These are phyloP conservation scores for Ptiloglossa arizonensis DNA, from an alignment of 1,140 invertebrate species.

Conservation along the genomic window DNA sequence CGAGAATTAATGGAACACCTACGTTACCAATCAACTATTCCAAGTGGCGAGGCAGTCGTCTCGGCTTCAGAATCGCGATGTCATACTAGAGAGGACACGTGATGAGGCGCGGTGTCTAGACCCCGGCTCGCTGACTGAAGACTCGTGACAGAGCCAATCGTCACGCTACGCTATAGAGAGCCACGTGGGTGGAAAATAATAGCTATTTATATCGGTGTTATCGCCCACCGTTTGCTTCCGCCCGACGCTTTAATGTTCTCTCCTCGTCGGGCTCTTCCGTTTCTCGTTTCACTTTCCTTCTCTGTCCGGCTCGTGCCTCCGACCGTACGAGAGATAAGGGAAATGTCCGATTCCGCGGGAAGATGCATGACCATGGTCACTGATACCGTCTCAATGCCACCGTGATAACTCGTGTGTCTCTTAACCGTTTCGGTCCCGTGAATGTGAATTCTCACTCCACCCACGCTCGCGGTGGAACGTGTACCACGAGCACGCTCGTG, in stretches of 20 bases:
- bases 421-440: neutral
- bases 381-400: conserved; percentile 23
- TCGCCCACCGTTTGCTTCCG: conserved; percentile 33
- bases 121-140: conserved; percentile 9
- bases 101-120: neutral
- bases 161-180: conserved; percentile 30
- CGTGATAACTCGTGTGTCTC: conserved; percentile 5
- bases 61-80: neutral
- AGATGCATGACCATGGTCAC: conserved; percentile 20
- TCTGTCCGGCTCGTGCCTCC: neutral
- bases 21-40: too few species aligned
- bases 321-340: neutral
- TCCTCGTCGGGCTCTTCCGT: neutral
- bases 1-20: too few species aligned
- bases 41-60: too few species aligned
- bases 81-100: neutral
- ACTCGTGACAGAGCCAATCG: conserved; percentile 23
- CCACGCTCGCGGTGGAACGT: too few species aligned
- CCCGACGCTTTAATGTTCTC: neutral
- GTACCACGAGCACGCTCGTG: too few species aligned
- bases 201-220: conserved; percentile 44
- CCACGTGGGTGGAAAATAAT: conserved; percentile 51
- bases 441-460: neutral
- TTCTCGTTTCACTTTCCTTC: neutral
- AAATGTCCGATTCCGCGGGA: conserved; percentile 4